These are phyloP conservation scores for Xiphorhynchus elegans DNA, from an alignment of 2,113 vertebrate species.

Conservation along the genomic window DNA sequence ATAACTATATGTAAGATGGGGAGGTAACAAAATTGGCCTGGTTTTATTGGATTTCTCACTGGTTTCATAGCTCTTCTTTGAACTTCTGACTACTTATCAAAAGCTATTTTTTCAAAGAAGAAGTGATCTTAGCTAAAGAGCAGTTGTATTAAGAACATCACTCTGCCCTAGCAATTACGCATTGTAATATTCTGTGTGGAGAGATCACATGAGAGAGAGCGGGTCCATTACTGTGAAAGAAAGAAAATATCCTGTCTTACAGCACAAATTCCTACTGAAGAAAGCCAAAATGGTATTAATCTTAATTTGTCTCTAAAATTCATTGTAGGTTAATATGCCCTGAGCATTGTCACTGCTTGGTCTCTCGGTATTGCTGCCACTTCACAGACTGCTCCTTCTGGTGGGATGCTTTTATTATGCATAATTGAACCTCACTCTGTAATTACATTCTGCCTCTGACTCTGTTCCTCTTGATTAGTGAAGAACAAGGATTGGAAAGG, in stretches of 20 bases:
- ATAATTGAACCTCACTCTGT: not conserved
- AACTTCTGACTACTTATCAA: not conserved
- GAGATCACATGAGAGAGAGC: not conserved
- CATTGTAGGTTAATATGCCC: not conserved
- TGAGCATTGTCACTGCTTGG: not conserved
- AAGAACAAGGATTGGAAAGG: not conserved
- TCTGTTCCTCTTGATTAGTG: not conserved
- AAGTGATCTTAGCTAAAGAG: not conserved
- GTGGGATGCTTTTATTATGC: not conserved
- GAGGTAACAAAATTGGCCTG: not conserved
- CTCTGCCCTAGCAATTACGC: not conserved
- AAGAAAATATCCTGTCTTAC: not conserved
- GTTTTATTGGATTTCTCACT: not conserved
- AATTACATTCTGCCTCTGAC: constrained; percentile 12
- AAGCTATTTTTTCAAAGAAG: not conserved
- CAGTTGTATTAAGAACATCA: not conserved
- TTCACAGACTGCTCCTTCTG: not conserved
- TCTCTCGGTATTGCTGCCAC: not conserved
- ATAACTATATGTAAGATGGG: not conserved
- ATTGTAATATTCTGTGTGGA: not conserved
- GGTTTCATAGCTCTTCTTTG: not conserved
- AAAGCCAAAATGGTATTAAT: not conserved
- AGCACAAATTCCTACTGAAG: not conserved
- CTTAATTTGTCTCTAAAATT: constrained; percentile 30
- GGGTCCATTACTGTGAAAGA: not conserved